phyloP scores from a whole-genome alignment of 2,113 vertebrate genomes.

The Pluvianellus socialis region DNA sequence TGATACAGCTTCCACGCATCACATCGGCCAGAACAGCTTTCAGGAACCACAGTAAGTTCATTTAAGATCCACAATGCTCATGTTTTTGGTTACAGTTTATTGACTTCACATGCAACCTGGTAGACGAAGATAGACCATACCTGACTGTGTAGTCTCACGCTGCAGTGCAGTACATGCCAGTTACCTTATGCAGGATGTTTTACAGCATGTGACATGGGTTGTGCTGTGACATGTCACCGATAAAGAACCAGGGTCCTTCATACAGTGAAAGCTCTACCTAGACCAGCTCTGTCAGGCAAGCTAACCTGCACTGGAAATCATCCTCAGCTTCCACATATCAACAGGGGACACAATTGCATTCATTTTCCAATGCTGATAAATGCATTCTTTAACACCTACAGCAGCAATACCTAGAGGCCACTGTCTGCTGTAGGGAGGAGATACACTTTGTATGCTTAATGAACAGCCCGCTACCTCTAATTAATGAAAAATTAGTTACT shows the following conservation, averaged over 20 bases:
- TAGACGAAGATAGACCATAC: not conserved
- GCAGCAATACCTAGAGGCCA: not conserved
- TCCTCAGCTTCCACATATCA: not conserved
- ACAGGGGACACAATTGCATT: not conserved
- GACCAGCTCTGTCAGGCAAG: not conserved
- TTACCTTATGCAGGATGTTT: not conserved
- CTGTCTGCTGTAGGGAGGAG: not conserved
- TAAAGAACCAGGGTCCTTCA: not conserved
- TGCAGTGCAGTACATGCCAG: not conserved
- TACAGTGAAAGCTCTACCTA: not conserved
- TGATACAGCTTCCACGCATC: not conserved
- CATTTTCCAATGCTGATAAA: not conserved
- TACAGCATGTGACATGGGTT: not conserved
- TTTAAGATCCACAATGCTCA: not conserved
- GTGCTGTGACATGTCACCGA: not conserved
- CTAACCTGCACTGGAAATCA: not conserved
- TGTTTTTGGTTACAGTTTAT: not conserved
- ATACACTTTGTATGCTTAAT: not conserved
- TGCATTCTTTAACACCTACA: not conserved
- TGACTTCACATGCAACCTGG: not conserved
- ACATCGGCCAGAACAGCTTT: not conserved
- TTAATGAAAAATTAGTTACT: not conserved
- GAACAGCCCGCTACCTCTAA: not conserved
- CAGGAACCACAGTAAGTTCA: not conserved
- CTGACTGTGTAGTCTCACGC: not conserved